Base-by-base conservation (phyloP, 2,888 invertebrate genomes). In the Heliconius ethilla region DNA sequence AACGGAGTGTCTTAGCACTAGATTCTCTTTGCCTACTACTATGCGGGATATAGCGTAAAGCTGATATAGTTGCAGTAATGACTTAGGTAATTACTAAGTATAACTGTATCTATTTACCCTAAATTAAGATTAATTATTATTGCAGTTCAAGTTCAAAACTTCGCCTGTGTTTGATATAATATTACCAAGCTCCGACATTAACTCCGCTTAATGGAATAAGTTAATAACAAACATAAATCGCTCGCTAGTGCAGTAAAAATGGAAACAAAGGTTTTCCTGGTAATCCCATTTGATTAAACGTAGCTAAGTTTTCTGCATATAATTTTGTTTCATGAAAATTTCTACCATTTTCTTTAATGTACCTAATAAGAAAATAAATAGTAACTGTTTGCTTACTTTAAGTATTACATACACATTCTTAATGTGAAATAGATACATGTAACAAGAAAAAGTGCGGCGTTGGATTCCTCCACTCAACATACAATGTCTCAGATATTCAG, bases 231-330 rank as follows among this genome's bases (percentile, higher is more conserved):
- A 70, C 40, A 51, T 75, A 55, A 66, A 33, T 51, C 40, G 51
- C 29, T 66, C 33, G 70, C 65, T 45, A 25, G 29, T 37, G 75
- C 75, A 75, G 70, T 77, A 77, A 75, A 76, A 79, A 55, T 75
- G 70, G 72, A 72, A 69, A 70, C 66, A 72, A 79, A 75, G 51
- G 51, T 66, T 77, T 74, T 72, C 75, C 66, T 67, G 63, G n/a
- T 37, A 62, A 59, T 74, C n/a, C 7, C 29, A 72, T n/a, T 33
- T 72, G n/a, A 72, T 72, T 59, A 59, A 59, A 33, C 59, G 7
- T n/a, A 72, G 15, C n/a, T 33, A 70, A 51, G 29, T 51, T 70
- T 70, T 51, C 27, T 51, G 29, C n/a, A 22, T 55, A 55, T 70
- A 51, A 70, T 70, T 55, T 70, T 29, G 29, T 70, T 70, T 51